phyloP scores from a whole-genome alignment of 2,113 vertebrate species.

The Phylloscopus trochiloides region DNA sequence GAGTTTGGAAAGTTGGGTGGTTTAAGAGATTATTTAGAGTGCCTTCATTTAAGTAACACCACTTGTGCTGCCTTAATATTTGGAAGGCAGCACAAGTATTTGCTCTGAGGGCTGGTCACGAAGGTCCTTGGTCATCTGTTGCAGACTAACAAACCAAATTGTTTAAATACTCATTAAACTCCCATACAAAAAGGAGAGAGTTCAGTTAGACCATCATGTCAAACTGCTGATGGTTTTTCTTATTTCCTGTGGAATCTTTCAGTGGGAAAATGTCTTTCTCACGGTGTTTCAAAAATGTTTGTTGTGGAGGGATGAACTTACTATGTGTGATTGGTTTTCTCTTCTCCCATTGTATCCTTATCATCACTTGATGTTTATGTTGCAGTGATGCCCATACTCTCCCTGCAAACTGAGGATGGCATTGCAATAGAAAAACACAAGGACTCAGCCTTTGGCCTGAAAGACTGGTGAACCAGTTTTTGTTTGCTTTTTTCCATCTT shows the following conservation, averaged over 20 bases:
- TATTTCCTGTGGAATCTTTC: not conserved
- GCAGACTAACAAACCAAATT: not conserved
- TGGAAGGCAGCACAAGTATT: not conserved
- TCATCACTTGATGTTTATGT: not conserved
- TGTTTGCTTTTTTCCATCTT: not conserved
- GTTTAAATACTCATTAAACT: not conserved
- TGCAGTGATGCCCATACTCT: not conserved
- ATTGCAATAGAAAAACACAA: not conserved
- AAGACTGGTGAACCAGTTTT: not conserved
- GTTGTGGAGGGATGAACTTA: not conserved
- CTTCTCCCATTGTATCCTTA: not conserved
- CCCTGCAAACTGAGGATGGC: not conserved
- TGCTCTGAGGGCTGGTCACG: not conserved
- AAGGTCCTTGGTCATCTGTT: not conserved
- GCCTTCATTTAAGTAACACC: not conserved
- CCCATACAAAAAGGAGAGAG: not conserved
- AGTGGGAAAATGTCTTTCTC: not conserved
- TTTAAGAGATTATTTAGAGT: not conserved
- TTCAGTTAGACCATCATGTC: not conserved
- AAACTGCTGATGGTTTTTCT: not conserved
- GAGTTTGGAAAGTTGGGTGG: not conserved
- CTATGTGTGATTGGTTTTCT: not conserved
- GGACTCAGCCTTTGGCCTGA: not conserved
- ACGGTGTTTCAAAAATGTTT: not conserved
- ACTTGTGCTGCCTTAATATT: not conserved